Evolutionary conservation across 2,113 vertebrate species (phyloP), one percentile per base, ranked within the genome.

Genomic region (Oxyura jamaicensis): DNA sequence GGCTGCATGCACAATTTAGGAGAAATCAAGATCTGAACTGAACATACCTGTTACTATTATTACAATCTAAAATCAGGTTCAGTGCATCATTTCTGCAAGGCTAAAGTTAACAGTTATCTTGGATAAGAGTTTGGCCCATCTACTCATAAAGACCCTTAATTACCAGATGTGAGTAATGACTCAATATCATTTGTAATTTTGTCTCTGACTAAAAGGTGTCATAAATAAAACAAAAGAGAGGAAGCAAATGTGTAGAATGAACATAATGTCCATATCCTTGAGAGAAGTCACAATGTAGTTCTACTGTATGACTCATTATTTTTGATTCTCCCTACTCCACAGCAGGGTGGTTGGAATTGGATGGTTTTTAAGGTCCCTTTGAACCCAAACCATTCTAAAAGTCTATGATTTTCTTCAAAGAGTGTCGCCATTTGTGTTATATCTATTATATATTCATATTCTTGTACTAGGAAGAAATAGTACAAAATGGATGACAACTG

Each of bases 121-220:
- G 76, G 13, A 26, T n/a, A 42, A 91, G 39, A 76, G 31, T 86
- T 93, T 81, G 16, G 86, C 62, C 46, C 39, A 46, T 46, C 55
- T 93, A 66, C 28, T 88, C 35, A 67, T 73, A 15, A 58, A 42
- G 76, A 55, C 6, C 28, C 44, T 91, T 81, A 82, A 29, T 41
- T 81, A 85, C 67, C 58, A 96, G 83, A 90, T 96, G 93, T 87
- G 93, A 97, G 63, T 66, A 88, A 36, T 62, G 79, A 80, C 65
- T 41, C 3, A 1, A 65, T 73, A 52, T 48, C 25, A 48, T 39
- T 76, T 65, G 55, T 8, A 58, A 69, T 88, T 88, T 90, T 91
- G 41, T 35, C 74, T 90, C 79, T 83, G 50, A 52, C 87, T 52
- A 91, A 83, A 89, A 67, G 18, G 20, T 42, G 41, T 11, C 53